phyloP scores from a whole-genome alignment of 2,797 vertebrate species.

The Acomys russatus region DNA sequence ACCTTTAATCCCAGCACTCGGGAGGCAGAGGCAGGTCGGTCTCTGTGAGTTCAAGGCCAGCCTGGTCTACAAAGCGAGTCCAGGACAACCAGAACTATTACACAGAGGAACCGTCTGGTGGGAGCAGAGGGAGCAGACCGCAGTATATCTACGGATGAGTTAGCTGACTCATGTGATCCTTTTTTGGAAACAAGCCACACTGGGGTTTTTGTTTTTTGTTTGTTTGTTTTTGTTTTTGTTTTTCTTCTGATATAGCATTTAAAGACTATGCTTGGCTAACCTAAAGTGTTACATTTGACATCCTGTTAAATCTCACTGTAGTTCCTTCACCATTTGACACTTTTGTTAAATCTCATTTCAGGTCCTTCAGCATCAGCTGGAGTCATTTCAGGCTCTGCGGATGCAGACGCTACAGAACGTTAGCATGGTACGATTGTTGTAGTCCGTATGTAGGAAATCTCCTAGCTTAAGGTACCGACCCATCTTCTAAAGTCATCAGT shows the following conservation, averaged over 20 bases:
- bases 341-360: conserved; percentile 65
- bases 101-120: too few species aligned
- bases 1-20: too few species aligned
- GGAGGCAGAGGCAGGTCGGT: too few species aligned
- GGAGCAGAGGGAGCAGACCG: too few species aligned
- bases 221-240: neutral
- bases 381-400: conserved; percentile 85
- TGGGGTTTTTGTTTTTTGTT: too few species aligned
- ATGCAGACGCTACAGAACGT: conserved; percentile 86
- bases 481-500: neutral
- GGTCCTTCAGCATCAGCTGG: conserved; percentile 85
- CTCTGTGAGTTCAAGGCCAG: too few species aligned
- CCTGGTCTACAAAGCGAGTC: too few species aligned
- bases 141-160: neutral
- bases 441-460: neutral
- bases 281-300: neutral
- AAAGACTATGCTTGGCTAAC: neutral
- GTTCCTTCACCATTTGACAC: conserved; percentile 78
- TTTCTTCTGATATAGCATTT: neutral
- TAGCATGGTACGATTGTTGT: conserved; percentile 79
- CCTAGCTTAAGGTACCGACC: neutral
- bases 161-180: neutral
- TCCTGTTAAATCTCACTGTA: conserved; percentile 63
- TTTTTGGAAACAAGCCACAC: neutral
- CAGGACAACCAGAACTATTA: too few species aligned